A percentile compares a stretch with the other conserved stretches of the same genome.
These are phyloP conservation scores for Anticlea derivata DNA, from an alignment of 2,888 invertebrate genomes.

Conservation along the genomic window DNA sequence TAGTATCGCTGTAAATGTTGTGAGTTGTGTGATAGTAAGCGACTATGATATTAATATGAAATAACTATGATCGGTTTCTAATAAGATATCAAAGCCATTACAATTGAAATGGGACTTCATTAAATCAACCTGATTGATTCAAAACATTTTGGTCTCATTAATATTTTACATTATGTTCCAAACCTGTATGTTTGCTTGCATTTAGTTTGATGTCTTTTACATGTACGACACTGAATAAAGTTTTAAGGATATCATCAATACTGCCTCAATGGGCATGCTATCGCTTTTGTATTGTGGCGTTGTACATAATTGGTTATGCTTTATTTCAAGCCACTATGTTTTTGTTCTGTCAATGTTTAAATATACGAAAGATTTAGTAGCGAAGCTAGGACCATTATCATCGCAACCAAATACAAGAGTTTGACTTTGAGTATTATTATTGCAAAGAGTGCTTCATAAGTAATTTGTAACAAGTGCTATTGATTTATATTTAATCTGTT, in stretches of 20 bases:
- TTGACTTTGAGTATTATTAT: constrained; percentile 80
- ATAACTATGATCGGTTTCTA: constrained; percentile 6
- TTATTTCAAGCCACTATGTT: constrained; percentile 65
- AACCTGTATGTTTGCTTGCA: constrained; percentile 63
- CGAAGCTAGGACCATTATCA: constrained; percentile 71
- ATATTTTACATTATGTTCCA: constrained; percentile 21
- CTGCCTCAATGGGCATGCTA: constrained; percentile 75
- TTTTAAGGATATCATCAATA: constrained; percentile 57
- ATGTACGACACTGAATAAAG: constrained; percentile 51
- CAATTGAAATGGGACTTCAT: constrained; percentile 20
- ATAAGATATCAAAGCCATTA: constrained; percentile 3
- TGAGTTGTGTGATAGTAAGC: constrained; percentile 44
- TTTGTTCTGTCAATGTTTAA: constrained; percentile 59
- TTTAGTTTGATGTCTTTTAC: constrained; percentile 54
- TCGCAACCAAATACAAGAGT: constrained; percentile 76
- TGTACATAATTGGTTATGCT: constrained; percentile 70
- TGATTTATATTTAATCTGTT: constrained; percentile 46
- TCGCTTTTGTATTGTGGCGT: constrained; percentile 79
- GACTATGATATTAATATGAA: constrained; percentile 37
- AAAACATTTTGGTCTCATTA: constrained; percentile 19
- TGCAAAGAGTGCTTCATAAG: constrained; percentile 59
- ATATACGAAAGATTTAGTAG: constrained; percentile 60
- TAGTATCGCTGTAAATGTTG: constrained; percentile 63
- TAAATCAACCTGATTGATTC: constrained; percentile 12
- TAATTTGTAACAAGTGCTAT: constrained; percentile 57